phyloP scores from a whole-genome alignment of 2,113 vertebrate genomes.

The Hyaena hyaena region DNA sequence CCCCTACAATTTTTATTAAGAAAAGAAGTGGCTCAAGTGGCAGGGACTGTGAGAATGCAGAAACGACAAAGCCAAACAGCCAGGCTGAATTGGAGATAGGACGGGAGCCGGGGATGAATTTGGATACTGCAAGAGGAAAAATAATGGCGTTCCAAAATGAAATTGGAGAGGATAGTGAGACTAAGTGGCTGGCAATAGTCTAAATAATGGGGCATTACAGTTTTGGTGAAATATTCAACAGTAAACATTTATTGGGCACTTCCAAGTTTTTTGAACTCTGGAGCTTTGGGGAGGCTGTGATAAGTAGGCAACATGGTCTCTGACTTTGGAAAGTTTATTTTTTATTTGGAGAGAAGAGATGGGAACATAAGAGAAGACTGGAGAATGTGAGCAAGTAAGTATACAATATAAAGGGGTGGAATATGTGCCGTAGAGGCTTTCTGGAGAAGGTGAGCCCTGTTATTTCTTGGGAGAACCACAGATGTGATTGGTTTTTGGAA shows the following conservation, averaged over 20 bases:
- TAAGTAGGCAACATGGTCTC: neutral
- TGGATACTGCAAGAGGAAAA: neutral
- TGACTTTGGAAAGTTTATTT: neutral
- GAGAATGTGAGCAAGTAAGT: neutral
- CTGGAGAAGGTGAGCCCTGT: neutral
- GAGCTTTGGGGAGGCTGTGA: neutral
- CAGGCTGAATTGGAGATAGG: neutral
- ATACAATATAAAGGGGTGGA: too few relatives aligned
- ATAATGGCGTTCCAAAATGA: neutral
- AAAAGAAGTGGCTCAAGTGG: neutral
- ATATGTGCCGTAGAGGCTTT: neutral
- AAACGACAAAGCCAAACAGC: neutral
- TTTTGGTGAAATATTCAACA: neutral
- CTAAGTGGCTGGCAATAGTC: neutral
- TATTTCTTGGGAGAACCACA: neutral
- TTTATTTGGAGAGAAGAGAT: conserved; percentile 8
- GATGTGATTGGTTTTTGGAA: neutral
- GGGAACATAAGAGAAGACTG: neutral
- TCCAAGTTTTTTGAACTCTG: neutral
- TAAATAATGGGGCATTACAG: conserved; percentile 2
- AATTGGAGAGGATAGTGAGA: neutral
- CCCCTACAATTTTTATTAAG: too few relatives aligned
- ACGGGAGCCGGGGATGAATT: neutral
- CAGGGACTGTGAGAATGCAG: neutral
- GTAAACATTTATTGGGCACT: neutral